phyloP scores from a whole-genome alignment of 2,888 invertebrate genomes.

The Seira ritae region DNA sequence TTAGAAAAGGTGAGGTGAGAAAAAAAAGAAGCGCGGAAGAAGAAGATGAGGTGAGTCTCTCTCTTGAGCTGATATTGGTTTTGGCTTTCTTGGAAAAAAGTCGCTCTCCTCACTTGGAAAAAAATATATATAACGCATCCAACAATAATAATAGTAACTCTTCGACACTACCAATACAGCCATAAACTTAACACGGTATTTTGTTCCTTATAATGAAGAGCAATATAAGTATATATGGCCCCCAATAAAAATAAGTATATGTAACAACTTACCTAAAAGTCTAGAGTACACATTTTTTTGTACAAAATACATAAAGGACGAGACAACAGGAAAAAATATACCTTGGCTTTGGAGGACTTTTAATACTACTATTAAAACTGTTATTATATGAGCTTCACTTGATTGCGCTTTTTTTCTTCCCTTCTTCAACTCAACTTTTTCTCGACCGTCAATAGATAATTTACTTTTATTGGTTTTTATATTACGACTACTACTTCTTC shows the following conservation, averaged over 20 bases:
- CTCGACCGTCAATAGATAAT: conserved; percentile 59
- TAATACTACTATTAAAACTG: conserved; percentile 50
- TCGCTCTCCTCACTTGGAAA: no score
- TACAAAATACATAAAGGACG: not conserved
- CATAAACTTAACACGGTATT: conserved; percentile 49
- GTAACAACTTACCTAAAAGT: not conserved
- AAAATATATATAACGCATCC: no score
- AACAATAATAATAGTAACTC: not conserved
- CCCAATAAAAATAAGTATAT: conserved; percentile 5
- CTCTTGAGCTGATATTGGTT: conserved; percentile 16
- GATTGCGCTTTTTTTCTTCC: conserved; percentile 51
- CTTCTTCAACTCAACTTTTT: conserved; percentile 17
- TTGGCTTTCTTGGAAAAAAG: no score
- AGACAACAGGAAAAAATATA: not conserved
- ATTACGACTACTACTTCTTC: not conserved
- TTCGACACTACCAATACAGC: conserved; percentile 23
- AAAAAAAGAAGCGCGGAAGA: conserved; percentile 7
- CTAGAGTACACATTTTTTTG: not conserved
- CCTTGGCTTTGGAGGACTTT: not conserved
- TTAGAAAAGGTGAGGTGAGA: conserved; percentile 59
- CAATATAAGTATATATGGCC: conserved; percentile 18
- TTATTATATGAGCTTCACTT: conserved; percentile 62
- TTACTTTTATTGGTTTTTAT: conserved; percentile 62
- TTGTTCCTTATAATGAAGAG: conserved; percentile 4
- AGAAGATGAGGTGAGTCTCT: not conserved